Conservation (phyloP, 2,888 invertebrate species). For the Perizoma flavofasciatum region DNA sequence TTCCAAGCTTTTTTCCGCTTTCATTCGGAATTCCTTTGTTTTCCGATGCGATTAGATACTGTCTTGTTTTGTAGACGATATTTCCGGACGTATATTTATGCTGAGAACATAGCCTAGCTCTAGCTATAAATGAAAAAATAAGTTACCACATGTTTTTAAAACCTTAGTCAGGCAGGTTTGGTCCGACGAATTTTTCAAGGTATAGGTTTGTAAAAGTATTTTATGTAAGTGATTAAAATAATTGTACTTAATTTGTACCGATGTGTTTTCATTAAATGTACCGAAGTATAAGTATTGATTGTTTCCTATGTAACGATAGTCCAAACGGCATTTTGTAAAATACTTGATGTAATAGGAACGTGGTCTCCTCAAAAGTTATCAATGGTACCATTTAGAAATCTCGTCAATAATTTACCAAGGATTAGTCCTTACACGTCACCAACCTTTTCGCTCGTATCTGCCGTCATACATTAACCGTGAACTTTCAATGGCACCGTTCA, state of each 20-base stretch:
- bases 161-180: too few species aligned
- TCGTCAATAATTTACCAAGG: conserved; percentile 47
- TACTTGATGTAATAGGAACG: not conserved
- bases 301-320: too few species aligned
- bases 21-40: conserved; percentile 42
- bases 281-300: too few species aligned
- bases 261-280: too few species aligned
- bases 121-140: not conserved
- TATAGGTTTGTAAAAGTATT: too few species aligned
- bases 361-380: not conserved
- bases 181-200: too few species aligned
- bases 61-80: conserved; percentile 49
- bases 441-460: conserved; percentile 48
- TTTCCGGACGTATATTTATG: conserved; percentile 34
- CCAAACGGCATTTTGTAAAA: too few species aligned
- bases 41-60: conserved; percentile 51
- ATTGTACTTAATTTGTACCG: too few species aligned
- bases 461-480: conserved; percentile 66
- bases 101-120: not conserved
- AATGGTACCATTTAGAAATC: conserved; percentile 1
- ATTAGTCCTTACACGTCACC: conserved; percentile 42
- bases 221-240: too few species aligned
- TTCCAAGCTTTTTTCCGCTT: conserved; percentile 48
- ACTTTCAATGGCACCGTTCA: conserved; percentile 61
- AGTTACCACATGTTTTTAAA: too few species aligned